Conservation (phyloP, 2,113 vertebrate genomes). For the Oxygymnocypris stewartii region DNA sequence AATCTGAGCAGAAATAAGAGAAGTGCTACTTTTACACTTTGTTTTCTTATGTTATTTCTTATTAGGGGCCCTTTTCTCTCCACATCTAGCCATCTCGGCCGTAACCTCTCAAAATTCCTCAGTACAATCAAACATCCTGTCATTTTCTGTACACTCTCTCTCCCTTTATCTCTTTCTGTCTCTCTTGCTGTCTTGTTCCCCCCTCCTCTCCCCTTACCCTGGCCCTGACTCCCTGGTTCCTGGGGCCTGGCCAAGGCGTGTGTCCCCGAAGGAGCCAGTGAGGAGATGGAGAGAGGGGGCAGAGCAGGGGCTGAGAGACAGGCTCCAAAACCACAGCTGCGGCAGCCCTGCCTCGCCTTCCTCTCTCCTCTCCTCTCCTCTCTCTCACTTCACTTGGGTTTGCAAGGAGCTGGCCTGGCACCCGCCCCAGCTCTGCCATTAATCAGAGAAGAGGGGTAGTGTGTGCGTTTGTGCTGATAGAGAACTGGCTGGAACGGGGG, state of each 20-base stretch:
- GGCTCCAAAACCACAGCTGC: conserved; percentile 78
- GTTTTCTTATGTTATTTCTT: not conserved
- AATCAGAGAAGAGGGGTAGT: conserved; percentile 69
- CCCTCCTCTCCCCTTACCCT: conserved; percentile 69
- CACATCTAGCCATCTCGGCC: conserved; percentile 29
- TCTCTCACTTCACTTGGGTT: conserved; percentile 56
- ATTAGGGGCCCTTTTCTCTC: not conserved
- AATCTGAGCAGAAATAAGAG: not conserved
- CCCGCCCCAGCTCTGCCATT: conserved; percentile 74
- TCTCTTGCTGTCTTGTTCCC: conserved; percentile 66
- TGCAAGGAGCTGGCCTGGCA: conserved; percentile 68
- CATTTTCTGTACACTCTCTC: conserved; percentile 43
- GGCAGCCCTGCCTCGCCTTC: conserved; percentile 54
- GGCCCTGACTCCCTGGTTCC: conserved; percentile 76
- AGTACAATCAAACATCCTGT: conserved; percentile 47
- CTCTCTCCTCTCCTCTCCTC: conserved; percentile 48
- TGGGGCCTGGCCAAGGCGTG: conserved; percentile 75
- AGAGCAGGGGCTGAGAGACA: conserved; percentile 71
- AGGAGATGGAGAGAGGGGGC: conserved; percentile 75
- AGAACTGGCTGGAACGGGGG: conserved; percentile 69
- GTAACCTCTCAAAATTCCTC: conserved; percentile 37
- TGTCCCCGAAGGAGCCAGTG: conserved; percentile 75
- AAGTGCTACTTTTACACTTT: not conserved
- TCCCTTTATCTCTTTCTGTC: conserved; percentile 52
- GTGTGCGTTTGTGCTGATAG: conserved; percentile 64